Percentiles rank a stretch among this genome's conserved stretches.
Conservation (phyloP, 1,140 invertebrate species). For the Calycopis cecrops region DNA sequence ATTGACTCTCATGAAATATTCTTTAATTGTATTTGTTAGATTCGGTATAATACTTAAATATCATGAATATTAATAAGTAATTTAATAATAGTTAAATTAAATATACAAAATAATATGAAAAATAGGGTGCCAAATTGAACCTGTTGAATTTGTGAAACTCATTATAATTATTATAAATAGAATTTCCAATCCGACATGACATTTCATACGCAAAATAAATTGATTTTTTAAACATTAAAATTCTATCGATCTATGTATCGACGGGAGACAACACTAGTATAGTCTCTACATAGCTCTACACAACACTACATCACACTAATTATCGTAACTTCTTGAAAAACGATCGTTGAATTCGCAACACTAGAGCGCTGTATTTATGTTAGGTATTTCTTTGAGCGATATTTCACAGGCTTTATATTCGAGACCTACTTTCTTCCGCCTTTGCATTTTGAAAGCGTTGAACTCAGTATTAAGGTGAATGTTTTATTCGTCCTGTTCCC, state of each 20-base stretch:
- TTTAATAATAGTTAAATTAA: no score
- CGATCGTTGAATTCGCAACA: background rate
- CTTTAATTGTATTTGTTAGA: no score
- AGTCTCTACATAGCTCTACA: background rate
- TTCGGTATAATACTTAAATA: no score
- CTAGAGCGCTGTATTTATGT: background rate
- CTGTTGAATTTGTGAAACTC: no score
- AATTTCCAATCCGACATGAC: no score
- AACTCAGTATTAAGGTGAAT: slow-evolving; percentile 10
- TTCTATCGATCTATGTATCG: background rate
- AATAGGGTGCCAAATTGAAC: no score
- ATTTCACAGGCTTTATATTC: slow-evolving; percentile 18
- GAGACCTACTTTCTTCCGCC: slow-evolving; percentile 19
- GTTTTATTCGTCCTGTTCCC: slow-evolving; percentile 18
- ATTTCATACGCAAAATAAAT: no score
- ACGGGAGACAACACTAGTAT: background rate
- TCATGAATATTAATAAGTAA: no score
- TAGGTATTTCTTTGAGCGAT: slow-evolving; percentile 3
- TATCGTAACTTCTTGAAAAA: background rate
- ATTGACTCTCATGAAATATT: no score
- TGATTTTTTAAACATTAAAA: no score
- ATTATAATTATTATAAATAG: no score
- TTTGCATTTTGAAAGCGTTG: slow-evolving; percentile 19
- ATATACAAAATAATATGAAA: no score
- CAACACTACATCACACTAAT: background rate